phyloP scores from a whole-genome alignment of 2,113 vertebrate genomes.

The Psephotus haematonotus region DNA sequence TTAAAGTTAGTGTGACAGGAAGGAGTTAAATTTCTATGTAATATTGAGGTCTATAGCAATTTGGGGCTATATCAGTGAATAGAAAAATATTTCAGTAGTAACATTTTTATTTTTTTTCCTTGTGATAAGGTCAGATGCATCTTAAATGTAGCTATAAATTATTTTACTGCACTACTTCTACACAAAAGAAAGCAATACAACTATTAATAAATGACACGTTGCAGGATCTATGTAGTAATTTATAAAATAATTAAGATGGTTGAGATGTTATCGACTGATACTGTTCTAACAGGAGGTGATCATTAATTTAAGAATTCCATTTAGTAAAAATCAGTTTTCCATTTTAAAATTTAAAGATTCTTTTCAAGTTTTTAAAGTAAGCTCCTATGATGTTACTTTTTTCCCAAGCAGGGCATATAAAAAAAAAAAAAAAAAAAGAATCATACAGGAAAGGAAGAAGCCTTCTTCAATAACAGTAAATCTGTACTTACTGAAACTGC shows the following conservation, averaged over 20 bases:
- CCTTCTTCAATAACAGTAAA: neutral
- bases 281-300: neutral
- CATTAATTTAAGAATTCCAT: neutral
- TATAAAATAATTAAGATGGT: neutral
- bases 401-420: neutral
- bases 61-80: neutral
- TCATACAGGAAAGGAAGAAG: neutral
- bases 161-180: neutral
- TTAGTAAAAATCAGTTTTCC: neutral
- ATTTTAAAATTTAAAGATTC: neutral
- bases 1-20: neutral
- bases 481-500: neutral
- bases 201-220: neutral
- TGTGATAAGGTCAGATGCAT: neutral
- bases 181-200: neutral
- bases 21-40: neutral
- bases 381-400: neutral
- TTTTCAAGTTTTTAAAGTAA: conserved; percentile 18
- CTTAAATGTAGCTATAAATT: neutral
- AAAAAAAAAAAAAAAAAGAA: neutral
- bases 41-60: neutral
- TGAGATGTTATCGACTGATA: neutral
- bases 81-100: neutral
- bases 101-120: neutral
- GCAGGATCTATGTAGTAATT: neutral